phyloP scores from a whole-genome alignment of 1,140 invertebrate species.

The Bursaphelenchus mucronatus region DNA sequence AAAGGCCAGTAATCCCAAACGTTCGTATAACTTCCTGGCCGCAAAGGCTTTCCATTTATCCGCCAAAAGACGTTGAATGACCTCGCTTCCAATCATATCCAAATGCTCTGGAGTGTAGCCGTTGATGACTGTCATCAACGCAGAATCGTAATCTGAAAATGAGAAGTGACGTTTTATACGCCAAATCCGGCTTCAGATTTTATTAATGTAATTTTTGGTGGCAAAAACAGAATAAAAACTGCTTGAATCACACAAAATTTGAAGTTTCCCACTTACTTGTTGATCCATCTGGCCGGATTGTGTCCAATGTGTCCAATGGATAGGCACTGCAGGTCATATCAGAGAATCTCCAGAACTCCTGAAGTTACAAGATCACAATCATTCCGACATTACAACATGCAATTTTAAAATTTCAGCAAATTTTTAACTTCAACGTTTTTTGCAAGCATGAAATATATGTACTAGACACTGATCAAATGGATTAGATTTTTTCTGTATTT shows the following conservation, averaged over 20 bases:
- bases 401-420: background rate
- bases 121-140: constrained; percentile 92
- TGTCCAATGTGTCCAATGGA: constrained; percentile 89
- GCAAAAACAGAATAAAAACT: too few species aligned
- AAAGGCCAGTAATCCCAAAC: constrained; percentile 75
- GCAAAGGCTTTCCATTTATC: constrained; percentile 99
- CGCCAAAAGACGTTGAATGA: constrained; percentile 89
- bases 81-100: constrained; percentile 95
- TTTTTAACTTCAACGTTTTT: too few species aligned
- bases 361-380: too few species aligned
- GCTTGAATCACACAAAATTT: too few species aligned
- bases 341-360: constrained; percentile 95
- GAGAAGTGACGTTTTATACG: background rate
- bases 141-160: constrained; percentile 89
- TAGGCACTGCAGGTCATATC: constrained; percentile 98
- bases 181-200: too few species aligned
- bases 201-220: too few species aligned
- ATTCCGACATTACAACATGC: too few species aligned
- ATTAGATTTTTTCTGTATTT: too few species aligned
- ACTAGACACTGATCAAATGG: too few species aligned
- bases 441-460: too few species aligned
- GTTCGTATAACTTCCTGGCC: constrained; percentile 81
- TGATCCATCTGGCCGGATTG: constrained; percentile 81
- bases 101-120: constrained; percentile 90
- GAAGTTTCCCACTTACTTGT: constrained; percentile 91